A percentile compares a stretch with the other conserved stretches of the same genome.
Evolutionary conservation across 2,888 invertebrate species (phyloP).

Genomic region (Cybosia mesomella): DNA sequence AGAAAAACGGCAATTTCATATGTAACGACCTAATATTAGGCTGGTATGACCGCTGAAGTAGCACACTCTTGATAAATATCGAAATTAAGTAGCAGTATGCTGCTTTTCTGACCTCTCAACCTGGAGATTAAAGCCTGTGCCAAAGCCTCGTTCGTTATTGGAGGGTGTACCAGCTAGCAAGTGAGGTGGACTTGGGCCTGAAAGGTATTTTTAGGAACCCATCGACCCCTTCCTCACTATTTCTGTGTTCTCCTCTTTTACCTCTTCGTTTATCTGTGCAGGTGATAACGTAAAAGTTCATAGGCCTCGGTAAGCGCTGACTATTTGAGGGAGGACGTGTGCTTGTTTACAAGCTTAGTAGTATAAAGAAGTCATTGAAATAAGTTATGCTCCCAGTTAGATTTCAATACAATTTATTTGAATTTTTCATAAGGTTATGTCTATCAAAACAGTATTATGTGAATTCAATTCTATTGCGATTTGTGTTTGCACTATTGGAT

Average conservation of each 20-base stretch:
- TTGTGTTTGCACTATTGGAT: neutral
- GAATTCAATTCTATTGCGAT: neutral
- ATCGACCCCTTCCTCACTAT: neutral
- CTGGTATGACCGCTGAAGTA: neutral
- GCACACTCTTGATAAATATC: neutral
- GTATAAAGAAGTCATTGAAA: neutral
- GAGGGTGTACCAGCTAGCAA: neutral
- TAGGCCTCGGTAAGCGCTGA: neutral
- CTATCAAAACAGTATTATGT: neutral
- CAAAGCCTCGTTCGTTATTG: neutral
- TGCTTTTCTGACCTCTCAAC: neutral
- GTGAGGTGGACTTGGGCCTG: no score
- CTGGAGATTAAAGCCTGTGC: neutral
- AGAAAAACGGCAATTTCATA: no score
- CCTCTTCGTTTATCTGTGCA: neutral
- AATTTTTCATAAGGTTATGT: neutral
- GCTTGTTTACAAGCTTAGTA: no score
- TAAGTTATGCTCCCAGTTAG: neutral
- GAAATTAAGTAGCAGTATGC: no score
- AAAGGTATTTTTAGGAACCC: no score
- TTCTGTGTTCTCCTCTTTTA: neutral
- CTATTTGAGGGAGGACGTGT: neutral
- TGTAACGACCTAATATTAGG: no score
- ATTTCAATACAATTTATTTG: neutral
- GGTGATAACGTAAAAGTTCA: neutral